Evolutionary conservation across 2,113 vertebrate species (phyloP).

Genomic region (Turdus rufiventris): DNA sequence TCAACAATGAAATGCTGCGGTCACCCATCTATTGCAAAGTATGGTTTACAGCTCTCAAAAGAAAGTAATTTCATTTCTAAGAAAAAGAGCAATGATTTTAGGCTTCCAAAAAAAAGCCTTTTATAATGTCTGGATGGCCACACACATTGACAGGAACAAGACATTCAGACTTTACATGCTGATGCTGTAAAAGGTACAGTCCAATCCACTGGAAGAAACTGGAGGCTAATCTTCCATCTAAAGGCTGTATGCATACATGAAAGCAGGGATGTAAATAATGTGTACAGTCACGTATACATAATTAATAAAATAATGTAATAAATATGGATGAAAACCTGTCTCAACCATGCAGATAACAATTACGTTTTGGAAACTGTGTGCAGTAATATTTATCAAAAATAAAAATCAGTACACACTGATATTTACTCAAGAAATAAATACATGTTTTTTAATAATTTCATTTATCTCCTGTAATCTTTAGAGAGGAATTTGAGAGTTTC

Average conservation of each 20-base stretch:
- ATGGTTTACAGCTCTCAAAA: background rate
- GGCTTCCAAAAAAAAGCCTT: background rate
- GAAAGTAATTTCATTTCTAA: background rate
- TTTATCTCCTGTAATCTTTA: background rate
- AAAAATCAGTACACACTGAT: background rate
- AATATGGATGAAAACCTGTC: background rate
- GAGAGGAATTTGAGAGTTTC: constrained; percentile 11
- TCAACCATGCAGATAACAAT: background rate
- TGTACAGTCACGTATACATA: background rate
- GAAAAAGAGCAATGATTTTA: background rate
- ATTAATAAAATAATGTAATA: background rate
- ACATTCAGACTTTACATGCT: background rate
- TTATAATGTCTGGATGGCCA: background rate
- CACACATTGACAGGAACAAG: background rate
- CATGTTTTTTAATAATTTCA: background rate
- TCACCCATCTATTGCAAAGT: background rate
- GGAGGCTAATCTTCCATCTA: background rate
- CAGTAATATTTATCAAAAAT: background rate
- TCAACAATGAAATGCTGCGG: background rate
- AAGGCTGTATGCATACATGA: background rate
- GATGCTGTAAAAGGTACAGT: background rate
- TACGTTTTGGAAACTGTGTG: background rate
- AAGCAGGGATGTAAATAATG: background rate
- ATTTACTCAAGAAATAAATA: background rate
- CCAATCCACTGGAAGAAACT: background rate